Percentiles rank a stretch among this genome's conserved stretches.
Conservation (phyloP, 2,797 vertebrate genomes). For the Cottoperca gobio region DNA sequence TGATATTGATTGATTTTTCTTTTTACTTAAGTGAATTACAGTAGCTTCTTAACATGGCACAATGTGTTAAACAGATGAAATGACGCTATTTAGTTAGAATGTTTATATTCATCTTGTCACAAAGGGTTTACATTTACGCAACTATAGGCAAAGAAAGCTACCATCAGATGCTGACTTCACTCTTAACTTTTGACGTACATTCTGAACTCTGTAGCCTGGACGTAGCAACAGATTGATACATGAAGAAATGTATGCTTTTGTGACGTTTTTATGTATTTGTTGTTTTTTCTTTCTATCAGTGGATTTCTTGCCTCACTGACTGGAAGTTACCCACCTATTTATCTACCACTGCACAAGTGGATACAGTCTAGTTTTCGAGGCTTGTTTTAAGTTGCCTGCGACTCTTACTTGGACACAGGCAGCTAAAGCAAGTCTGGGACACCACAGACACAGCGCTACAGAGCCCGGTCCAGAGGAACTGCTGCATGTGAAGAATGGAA, state of each 20-base stretch:
- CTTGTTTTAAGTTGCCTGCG: constrained; percentile 98
- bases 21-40: neutral
- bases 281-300: neutral
- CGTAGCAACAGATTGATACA: neutral
- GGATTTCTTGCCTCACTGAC: constrained; percentile 1
- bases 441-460: constrained; percentile 65
- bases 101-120: neutral
- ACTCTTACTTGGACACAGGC: constrained; percentile 89
- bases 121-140: neutral
- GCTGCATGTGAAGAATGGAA: neutral
- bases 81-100: neutral
- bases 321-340: neutral
- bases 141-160: neutral
- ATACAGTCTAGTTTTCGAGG: constrained; percentile 81
- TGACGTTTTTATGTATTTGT: neutral
- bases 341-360: neutral
- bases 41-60: neutral
- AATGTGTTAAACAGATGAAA: neutral
- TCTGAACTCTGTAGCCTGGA: neutral
- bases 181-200: neutral
- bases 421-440: constrained; percentile 98
- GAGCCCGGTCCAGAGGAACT: neutral
- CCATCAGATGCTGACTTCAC: neutral
- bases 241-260: neutral
- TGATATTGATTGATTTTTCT: neutral